These are phyloP conservation scores for Argynnis bischoffii DNA, from an alignment of 2,888 invertebrate species.

Conservation along the genomic window DNA sequence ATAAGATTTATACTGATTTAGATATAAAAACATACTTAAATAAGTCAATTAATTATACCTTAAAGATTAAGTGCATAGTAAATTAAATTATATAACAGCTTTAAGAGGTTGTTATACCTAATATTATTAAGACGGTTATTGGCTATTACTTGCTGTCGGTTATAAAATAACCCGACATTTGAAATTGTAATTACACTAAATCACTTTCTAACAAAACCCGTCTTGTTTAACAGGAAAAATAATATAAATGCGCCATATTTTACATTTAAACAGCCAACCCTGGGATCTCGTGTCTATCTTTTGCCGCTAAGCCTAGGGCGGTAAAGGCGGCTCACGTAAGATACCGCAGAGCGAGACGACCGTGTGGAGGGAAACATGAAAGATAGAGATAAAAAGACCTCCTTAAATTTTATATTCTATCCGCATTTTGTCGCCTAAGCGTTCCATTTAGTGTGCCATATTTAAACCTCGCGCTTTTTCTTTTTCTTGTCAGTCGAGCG, in stretches of 20 bases:
- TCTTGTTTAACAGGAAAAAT: constrained; percentile 59
- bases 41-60: no score
- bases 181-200: constrained; percentile 54
- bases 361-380: constrained; percentile 46
- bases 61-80: no score
- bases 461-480: constrained; percentile 77
- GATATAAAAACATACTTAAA: not conserved
- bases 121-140: not conserved
- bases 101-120: not conserved
- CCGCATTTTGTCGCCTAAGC: constrained; percentile 83
- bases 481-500: constrained; percentile 70
- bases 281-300: constrained; percentile 74
- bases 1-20: not conserved
- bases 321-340: constrained; percentile 72
- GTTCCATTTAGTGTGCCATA: constrained; percentile 83
- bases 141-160: constrained; percentile 20
- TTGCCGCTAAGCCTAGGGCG: constrained; percentile 80
- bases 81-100: constrained; percentile 3
- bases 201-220: constrained; percentile 57
- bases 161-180: constrained; percentile 49
- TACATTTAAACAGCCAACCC: constrained; percentile 55
- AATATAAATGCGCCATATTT: constrained; percentile 52
- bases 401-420: constrained; percentile 82
- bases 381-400: constrained; percentile 62
- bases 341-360: constrained; percentile 66